Base-by-base conservation (phyloP, 2,888 invertebrate species). In the Cactoblastis cactorum region DNA sequence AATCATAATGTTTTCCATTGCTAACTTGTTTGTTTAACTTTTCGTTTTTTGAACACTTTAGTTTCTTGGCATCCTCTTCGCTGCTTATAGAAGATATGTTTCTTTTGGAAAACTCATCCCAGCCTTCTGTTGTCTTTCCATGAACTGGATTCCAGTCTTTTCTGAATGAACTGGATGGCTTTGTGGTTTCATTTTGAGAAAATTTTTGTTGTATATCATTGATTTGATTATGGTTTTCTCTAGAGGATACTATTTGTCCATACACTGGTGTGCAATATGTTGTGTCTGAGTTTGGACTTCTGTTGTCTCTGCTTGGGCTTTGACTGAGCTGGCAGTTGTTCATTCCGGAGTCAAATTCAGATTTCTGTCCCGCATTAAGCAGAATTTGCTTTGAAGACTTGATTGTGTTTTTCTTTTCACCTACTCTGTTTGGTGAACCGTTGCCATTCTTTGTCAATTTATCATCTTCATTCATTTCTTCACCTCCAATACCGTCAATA, bases 311-410 rank as follows among this genome's bases (percentile, higher is more conserved):
- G 18, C 58, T 70, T 0, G 58, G 49, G 45, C 68, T 80, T 55
- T 85, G 87, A 55, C 68, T 85, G 1, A 87, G 61, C 60, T 88
- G 89, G 51, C 77, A 82, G 65, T 88, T 89, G 69, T 89, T 89
- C 88, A 89, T 89, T 8, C 89, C 89, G 0, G 88, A 88, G 58
- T 88, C 89, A 52, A 89, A 89, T 54, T 89, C 89, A 0, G 89
- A 89, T 54, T 87, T 88, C 52, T 89, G 89, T 9, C 89, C 89
- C 1, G 89, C 88, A 52, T 89, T 89, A 57, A 86, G 67, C 24
- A 89, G 79, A 58, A 89, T 88, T 65, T 88, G 89, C 58, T 88
- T 89, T 8, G 89, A 89, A 5, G 89, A 89, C 67, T 89, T 89
- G 0, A 87, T 68, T 2, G 70, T 62, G 57, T 71, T 78, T 58